Base-by-base conservation (phyloP, 2,797 vertebrate species). In the Geotrypetes seraphini region DNA sequence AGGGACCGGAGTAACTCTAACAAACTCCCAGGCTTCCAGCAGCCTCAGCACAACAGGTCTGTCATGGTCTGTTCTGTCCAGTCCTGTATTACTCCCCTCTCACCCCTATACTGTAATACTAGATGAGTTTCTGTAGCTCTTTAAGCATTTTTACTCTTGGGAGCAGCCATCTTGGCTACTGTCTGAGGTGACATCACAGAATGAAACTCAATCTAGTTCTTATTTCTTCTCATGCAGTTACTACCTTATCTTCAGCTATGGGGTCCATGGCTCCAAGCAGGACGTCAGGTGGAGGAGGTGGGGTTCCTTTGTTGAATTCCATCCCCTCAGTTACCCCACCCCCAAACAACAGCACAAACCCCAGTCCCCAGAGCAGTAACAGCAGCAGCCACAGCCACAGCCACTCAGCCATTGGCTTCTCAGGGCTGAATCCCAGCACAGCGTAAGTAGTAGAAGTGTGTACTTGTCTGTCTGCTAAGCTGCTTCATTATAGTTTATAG, bases 31-130 rank as follows among this genome's bases (percentile, higher is more conserved):
- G 77, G 77, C 84, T 38, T 81, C 89, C 67, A 88, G 79, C 75
- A 91, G 77, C 75, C 86, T 90, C 70, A 90, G 85, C 86, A 89
- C 90, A 87, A 84, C 91, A 70, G 90, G 90, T 92, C 64, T 75
- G 73, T 21, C 21, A 10, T 31, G 34, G 12, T 5, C 49, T 46
- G 53, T 52, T 36, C 47, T 52, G 52, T 25, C 42, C 10, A 6
- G 4, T 5, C 8, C 7, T 9, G 27, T 47, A 8, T n/a, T n/a
- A n/a, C n/a, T n/a, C n/a, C n/a, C n/a, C n/a, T n/a, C n/a, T n/a
- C n/a, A n/a, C n/a, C n/a, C n/a, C n/a, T n/a, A n/a, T n/a, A n/a
- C n/a, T n/a, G n/a, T n/a, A n/a, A n/a, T n/a, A n/a, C n/a, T n/a
- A n/a, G n/a, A n/a, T n/a, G n/a, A n/a, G n/a, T n/a, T n/a, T n/a